A percentile compares a stretch with the other conserved stretches of the same genome.
Evolutionary conservation across 2,797 vertebrate species (phyloP).

Genomic region (Smutsia temminckii): DNA sequence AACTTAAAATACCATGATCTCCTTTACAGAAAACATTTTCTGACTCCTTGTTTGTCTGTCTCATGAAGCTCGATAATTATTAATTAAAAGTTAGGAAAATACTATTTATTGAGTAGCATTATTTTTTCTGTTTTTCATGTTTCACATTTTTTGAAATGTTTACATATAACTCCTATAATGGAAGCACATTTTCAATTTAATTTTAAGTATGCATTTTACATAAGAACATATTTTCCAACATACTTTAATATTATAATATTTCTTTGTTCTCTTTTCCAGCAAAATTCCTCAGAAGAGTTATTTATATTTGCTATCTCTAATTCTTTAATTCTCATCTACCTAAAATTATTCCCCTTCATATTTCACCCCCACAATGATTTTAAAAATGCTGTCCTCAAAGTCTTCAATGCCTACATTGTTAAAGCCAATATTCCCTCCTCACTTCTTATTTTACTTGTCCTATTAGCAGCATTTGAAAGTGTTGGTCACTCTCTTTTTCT

Average conservation of each 20-base stretch:
- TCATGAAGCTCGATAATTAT: neutral
- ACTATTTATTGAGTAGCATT: neutral
- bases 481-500: neutral
- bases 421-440: neutral
- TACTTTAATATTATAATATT: neutral
- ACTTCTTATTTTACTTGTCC: neutral
- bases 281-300: neutral
- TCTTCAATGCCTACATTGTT: neutral
- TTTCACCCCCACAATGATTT: neutral
- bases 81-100: slow-evolving; percentile 21
- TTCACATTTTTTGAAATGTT: neutral
- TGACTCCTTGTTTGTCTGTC: neutral
- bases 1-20: neutral
- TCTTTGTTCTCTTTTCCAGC: neutral
- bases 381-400: neutral
- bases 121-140: neutral
- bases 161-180: neutral
- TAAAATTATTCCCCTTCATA: neutral
- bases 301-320: neutral
- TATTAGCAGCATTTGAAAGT: neutral
- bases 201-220: neutral
- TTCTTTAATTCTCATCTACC: neutral
- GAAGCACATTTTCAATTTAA: neutral
- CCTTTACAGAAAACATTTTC: neutral
- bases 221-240: neutral